Base-by-base conservation (phyloP, 2,113 vertebrate genomes). In the Ceratotherium simum region DNA sequence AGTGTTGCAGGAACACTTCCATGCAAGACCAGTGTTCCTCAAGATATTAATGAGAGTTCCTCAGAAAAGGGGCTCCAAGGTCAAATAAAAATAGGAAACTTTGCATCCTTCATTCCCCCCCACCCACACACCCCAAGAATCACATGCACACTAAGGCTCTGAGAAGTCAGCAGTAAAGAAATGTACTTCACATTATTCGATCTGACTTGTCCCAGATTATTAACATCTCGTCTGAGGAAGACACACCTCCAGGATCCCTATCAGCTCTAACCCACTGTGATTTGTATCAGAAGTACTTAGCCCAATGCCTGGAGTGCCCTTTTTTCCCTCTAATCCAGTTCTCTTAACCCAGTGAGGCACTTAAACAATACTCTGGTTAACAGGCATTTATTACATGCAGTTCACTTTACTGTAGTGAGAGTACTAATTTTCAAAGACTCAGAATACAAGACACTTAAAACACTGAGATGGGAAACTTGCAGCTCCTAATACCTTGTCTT, bases 251-350 rank as follows among this genome's bases (percentile, higher is more conserved):
- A 82, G 25, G 21, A 17, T 85, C 31, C 21, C 72, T 73, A 91
- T 83, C 88, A 95, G 11, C 48, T 90, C 67, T 92, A 82, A 62
- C n/a, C 65, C 69, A 86, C n/a, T 69, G 14, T 84, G 78, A 89
- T 94, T 91, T 89, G 46, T 48, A 95, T 79, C 56, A 67, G 29
- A 95, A 96, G 48, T 86, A 92, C 39, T 84, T 48, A 94, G 14
- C 76, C 51, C 46, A 56, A 6, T 70, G 42, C 65, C 92, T 73
- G 18, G 6, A 89, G 10, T 25, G 94, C 29, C 27, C n/a, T 1
- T 70, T 46, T 29, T 94, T 95, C 39, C 42, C 42, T 86, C 42
- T 67, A 90, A 95, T 36, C 21, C 39, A 97, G 73, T 95, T 96
- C 54, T 96, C 54, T 91, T 89, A 96, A 95, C 8, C 60, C n/a